Percentiles rank a stretch among this genome's conserved stretches.
Conservation (phyloP, 2,113 vertebrate genomes). For the Galemys pyrenaicus region DNA sequence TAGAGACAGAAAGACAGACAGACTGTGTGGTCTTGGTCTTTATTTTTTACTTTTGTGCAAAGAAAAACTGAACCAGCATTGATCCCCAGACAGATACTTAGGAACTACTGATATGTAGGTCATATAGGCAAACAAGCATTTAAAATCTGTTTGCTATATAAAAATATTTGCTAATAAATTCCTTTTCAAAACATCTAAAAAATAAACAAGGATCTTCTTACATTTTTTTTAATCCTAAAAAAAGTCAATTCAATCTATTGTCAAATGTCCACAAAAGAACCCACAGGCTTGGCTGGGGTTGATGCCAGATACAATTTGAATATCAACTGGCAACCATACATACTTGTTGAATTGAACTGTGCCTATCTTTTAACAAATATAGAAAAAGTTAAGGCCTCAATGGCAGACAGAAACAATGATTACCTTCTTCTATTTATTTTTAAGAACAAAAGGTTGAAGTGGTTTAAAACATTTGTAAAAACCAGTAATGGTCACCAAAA, state of each 20-base stretch:
- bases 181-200: conserved; percentile 41
- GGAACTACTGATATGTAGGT: neutral
- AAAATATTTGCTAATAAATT: conserved; percentile 17
- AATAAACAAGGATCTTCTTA: neutral
- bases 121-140: neutral
- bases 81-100: neutral
- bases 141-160: neutral
- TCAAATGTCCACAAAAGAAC: neutral
- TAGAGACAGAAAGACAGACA: neutral
- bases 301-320: neutral
- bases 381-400: neutral
- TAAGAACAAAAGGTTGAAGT: neutral
- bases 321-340: neutral
- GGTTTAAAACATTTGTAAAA: conserved; percentile 37
- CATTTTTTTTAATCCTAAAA: conserved; percentile 16
- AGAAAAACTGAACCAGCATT: neutral
- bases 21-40: neutral
- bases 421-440: neutral
- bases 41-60: neutral
- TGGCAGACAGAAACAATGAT: neutral
- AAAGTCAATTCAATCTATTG: neutral
- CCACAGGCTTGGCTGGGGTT: neutral
- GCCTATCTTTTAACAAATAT: neutral
- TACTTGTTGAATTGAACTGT: neutral
- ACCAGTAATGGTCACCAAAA: neutral